Base-by-base conservation (phyloP, 2,797 vertebrate species). In the Cichlasoma orientale region DNA sequence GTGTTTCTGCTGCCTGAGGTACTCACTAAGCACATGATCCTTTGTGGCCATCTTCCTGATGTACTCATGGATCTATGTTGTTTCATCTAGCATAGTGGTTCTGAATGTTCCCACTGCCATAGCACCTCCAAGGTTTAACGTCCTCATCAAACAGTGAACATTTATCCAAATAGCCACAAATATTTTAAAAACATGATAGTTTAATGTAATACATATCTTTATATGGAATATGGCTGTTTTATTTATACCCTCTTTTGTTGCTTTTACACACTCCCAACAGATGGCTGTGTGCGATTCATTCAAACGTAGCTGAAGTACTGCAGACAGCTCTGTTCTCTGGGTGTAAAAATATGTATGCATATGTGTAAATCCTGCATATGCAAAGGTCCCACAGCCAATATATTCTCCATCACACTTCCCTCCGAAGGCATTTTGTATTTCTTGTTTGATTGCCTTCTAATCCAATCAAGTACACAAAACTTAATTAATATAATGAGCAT, bases 271-370 rank as follows among this genome's bases (percentile, higher is more conserved):
- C 50, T 74, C 9, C 18, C 27, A 89, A 70, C 89, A 92, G 88
- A 92, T 90, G 88, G 82, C 44, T 86, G 74, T 85, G 85, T 92
- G 85, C 84, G 88, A 80, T 77, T 66, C 36, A 73, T 75, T 85
- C 47, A 82, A 78, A 79, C 73, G 71, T 27, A 53, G 55, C 23
- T 23, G 47, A 71, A 27, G 7, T 25, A 77, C 21, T 54, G 75
- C 12, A 21, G 54, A 41, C 14, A 36, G 74, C 16, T 54, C 4
- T 69, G 66, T 38, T 74, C 66, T 33, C 13, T 69, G 7, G 10
- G 4, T 71, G 31, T 72, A 29, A 73, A 71, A 76, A 78, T 41
- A 27, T 5, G 1, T 27, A 54, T 74, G 36, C 52, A 18, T 77
- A 70, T 55, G 41, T 56, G 27, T 31, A 36, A 75, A 56, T 57